Evolutionary conservation across 2,113 vertebrate genomes (phyloP), one percentile per base, ranked within the genome.

Genomic region (Anoplopoma fimbria): DNA sequence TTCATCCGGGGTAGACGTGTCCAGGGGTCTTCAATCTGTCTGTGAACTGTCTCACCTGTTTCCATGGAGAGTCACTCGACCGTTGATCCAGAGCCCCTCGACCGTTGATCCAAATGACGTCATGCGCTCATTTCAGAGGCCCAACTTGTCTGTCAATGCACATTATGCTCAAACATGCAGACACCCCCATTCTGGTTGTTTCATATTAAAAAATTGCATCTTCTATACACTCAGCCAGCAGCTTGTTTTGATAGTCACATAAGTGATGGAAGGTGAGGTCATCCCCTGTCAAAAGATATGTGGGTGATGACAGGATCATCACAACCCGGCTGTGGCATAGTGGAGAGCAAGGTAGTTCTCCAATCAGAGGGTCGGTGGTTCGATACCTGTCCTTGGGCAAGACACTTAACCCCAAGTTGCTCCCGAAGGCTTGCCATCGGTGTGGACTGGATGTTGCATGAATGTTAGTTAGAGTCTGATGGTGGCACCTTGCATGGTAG

Each of bases 181-280:
- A 33, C 17, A 3, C 2, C 6, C 70, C 17, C 36, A 13, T 15
- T 33, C 9, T 61, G 47, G 31, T 2, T 57, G 21, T 51, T 23
- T 2, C 21, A 40, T 0, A 15, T 36, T n/a, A n/a, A 9, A 27
- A 49, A n/a, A 31, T 17, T 4, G 2, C 29, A 34, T 55, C 17
- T 62, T 75, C 14, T 12, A 15, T 69, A 25, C 74, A 64, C 29
- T 5, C 19, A 60, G 4, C 14, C 34, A 21, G 33, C 33, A 25
- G 12, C 12, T 67, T 9, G 8, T 14, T 47, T 58, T 55, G 17
- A 58, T 27, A 67, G 0, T 7, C 68, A 42, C 49, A 34, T 34
- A 19, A 25, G 29, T 47, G 61, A 19, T 64, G 3, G 25, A 67
- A 34, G 45, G n/a, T 81, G 81, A 85, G 81, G 72, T 89, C 77